Percentiles rank a stretch among this genome's conserved stretches.
Evolutionary conservation across 2,113 vertebrate genomes (phyloP).

Genomic region (Sclerurus mexicanus): DNA sequence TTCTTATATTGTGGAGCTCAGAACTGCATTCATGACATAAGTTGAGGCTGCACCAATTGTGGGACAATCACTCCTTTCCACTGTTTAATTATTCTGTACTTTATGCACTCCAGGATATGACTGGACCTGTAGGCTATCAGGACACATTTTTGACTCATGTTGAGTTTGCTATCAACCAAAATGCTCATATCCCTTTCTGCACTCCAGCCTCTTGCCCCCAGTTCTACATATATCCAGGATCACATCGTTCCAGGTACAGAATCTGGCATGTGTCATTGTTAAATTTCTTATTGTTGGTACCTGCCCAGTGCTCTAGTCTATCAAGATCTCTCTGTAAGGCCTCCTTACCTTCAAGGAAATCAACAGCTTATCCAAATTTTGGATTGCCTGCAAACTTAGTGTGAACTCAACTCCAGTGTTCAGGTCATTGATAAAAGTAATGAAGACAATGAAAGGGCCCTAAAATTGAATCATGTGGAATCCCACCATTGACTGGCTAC

Average conservation of each 20-base stretch:
- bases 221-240: background rate
- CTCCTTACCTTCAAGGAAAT: background rate
- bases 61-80: background rate
- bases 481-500: background rate
- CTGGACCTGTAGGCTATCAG: background rate
- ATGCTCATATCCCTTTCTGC: background rate
- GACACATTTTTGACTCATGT: background rate
- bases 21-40: background rate
- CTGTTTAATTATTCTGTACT: background rate
- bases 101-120: background rate
- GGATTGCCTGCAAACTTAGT: background rate
- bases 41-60: accelerated
- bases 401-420: background rate
- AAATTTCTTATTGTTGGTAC: background rate
- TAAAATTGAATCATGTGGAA: background rate
- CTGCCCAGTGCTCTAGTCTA: background rate
- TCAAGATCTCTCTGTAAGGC: background rate
- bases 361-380: background rate
- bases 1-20: background rate
- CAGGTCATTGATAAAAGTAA: background rate
- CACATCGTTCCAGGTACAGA: background rate
- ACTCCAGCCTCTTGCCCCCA: background rate
- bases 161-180: background rate
- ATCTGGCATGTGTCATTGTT: background rate
- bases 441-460: background rate